A percentile compares a stretch with the other conserved stretches of the same genome.
Conservation (phyloP, 2,888 invertebrate species). For the Drosophila mulleri region DNA sequence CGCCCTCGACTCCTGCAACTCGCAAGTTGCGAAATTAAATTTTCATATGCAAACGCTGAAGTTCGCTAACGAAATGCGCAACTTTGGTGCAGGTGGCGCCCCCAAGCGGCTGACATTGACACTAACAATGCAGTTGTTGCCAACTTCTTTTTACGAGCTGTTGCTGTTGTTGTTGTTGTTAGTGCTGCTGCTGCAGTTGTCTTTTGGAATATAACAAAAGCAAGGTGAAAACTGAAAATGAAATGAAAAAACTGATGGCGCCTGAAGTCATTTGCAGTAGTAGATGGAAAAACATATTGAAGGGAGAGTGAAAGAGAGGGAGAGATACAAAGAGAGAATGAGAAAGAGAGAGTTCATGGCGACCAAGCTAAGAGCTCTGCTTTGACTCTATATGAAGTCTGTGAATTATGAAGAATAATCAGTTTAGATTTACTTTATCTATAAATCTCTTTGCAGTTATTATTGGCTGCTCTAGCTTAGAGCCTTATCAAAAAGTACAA, state of each 20-base stretch:
- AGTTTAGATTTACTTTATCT: too few relatives aligned
- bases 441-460: too few relatives aligned
- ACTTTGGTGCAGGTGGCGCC: slow-evolving; percentile 56
- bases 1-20: slow-evolving; percentile 6
- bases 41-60: slow-evolving; percentile 57
- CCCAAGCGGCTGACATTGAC: slow-evolving; percentile 64
- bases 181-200: slow-evolving; percentile 33
- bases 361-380: background rate
- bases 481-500: too few relatives aligned
- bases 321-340: background rate
- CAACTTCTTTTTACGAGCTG: slow-evolving; percentile 51
- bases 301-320: background rate
- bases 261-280: background rate
- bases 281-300: background rate
- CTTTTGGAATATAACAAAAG: slow-evolving; percentile 40
- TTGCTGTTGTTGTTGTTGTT: slow-evolving; percentile 10
- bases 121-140: slow-evolving; percentile 60
- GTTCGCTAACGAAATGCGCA: slow-evolving; percentile 24
- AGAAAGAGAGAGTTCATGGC: background rate
- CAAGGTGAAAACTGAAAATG: slow-evolving; percentile 13
- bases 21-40: slow-evolving; percentile 71
- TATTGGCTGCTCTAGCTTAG: too few relatives aligned
- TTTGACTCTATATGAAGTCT: background rate
- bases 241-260: slow-evolving; percentile 12
- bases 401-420: too few relatives aligned